Evolutionary conservation across 2,113 vertebrate genomes (phyloP).

Genomic region (Erythrocercus mccallii): DNA sequence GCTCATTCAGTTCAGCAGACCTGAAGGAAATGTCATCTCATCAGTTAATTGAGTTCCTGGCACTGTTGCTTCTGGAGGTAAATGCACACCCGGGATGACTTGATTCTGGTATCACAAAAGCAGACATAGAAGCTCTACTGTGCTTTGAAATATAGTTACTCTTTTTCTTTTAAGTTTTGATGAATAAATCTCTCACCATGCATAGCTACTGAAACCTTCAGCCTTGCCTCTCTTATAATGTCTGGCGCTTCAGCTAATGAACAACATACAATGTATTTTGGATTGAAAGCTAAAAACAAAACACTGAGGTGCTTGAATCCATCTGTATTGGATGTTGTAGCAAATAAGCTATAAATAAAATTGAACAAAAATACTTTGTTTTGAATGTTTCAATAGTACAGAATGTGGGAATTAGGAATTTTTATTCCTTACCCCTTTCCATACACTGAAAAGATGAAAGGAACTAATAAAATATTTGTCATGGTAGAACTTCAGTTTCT

Average conservation of each 20-base stretch:
- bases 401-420: neutral
- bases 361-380: neutral
- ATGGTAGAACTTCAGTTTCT: neutral
- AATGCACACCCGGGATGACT: neutral
- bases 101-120: neutral
- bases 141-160: neutral
- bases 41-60: slow-evolving; percentile 90
- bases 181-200: neutral
- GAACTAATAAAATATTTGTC: neutral
- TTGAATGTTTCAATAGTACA: neutral
- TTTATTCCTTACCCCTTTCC: neutral
- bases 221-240: neutral
- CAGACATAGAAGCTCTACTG: neutral
- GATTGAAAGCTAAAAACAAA: neutral
- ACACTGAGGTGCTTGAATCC: neutral
- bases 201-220: neutral
- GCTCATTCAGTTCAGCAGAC: slow-evolving; percentile 79
- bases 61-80: slow-evolving; percentile 87
- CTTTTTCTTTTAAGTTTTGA: neutral
- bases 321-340: neutral
- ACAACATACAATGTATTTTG: neutral
- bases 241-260: neutral
- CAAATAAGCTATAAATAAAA: neutral
- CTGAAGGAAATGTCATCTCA: slow-evolving; percentile 86
- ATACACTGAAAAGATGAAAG: neutral